Evolutionary conservation across 2,113 vertebrate species (phyloP), one percentile per base, ranked within the genome.

Genomic region (Erythrocercus mccallii): DNA sequence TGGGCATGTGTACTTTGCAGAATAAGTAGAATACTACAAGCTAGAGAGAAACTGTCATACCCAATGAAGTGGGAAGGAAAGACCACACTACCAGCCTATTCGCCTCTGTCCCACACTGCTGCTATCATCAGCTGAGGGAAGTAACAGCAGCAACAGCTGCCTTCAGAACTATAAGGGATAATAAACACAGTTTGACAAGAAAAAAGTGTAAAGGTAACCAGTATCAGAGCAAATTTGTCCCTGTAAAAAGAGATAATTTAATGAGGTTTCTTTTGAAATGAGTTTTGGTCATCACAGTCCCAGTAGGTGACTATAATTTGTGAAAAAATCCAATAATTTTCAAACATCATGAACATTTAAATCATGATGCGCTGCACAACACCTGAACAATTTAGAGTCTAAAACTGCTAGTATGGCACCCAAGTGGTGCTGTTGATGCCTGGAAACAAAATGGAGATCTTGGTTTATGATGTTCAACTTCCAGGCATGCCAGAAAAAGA

Each of bases 261-360:
- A 61, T 56, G 31, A 90, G 24, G 21, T 61, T 88, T 24, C 28
- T 90, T 88, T 73, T 1, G 1, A 86, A 84, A 94, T 48, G 45
- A 77, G 27, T 83, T 79, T 81, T 81, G 79, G 62, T 37, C 20
- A 44, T 80, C 37, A 54, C 6, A 86, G 10, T 31, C 35, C 20
- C 42, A 65, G n/a, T 0, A 7, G 9, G 31, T 69, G 25, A 65
- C 31, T 69, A 24, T 15, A 82, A 82, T 92, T 88, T 70, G 42
- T 50, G 58, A 69, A 69, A 90, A 64, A 66, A 90, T 82, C 65
- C 57, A 79, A 27, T 30, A 30, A 61, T 90, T 93, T 96, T 73
- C 66, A 86, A 54, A 77, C 31, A 80, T 90, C 50, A 47, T 24
- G 16, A 83, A 35, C 27, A 66, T 37, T 85, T 88, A 83, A 88